Base-by-base conservation (phyloP, 1,140 invertebrate species). In the Rhagoletis zephyria region DNA sequence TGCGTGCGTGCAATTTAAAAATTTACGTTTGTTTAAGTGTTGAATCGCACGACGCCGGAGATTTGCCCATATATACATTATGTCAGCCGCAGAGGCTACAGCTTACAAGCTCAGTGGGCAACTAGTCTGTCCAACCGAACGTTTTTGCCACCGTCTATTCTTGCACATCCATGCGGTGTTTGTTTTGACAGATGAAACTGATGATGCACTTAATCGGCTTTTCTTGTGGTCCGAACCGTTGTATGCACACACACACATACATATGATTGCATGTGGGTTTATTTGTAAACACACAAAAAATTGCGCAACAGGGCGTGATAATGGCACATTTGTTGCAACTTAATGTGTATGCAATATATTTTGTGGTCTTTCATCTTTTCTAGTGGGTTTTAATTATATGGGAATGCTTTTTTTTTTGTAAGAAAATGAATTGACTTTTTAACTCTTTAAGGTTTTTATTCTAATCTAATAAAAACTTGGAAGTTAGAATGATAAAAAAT, bases 191-290 rank as follows among this genome's bases (percentile, higher is more conserved):
- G 48, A 81, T 81, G 74, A 45, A 42, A 81, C 74, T 81, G 74
- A 59, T 81, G 74, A 81, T 81, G 74, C 74, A 56, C 74, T 81
- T 81, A 81, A 81, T 81, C 74, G 74, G 74, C 74, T 81, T 81
- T 19, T 7, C 51, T 81, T 56, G 45, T 56, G 74, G 30, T 30
- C 30, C 1, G 30, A 30, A 30, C 30, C 30, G 30, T n/a, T n/a
- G 9, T 42, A n/a, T 81, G 9, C 48, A 81, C 30, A 4, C 19
- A n/a, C 2, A 16, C 48, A 81, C 30, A 4, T 51, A n/a, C 2
- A 16, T 77, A n/a, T 7, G 45, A 9, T 45, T n/a, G 7, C 16
- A 6, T 42, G 30, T 30, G 64, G 30, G 64, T 67, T 67, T 67
- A 40, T 67, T 67, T 67, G 6, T 67, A 3, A 14, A n/a, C 63